Evolutionary conservation across 2,888 invertebrate genomes (phyloP).

Genomic region (Erebia ligea): DNA sequence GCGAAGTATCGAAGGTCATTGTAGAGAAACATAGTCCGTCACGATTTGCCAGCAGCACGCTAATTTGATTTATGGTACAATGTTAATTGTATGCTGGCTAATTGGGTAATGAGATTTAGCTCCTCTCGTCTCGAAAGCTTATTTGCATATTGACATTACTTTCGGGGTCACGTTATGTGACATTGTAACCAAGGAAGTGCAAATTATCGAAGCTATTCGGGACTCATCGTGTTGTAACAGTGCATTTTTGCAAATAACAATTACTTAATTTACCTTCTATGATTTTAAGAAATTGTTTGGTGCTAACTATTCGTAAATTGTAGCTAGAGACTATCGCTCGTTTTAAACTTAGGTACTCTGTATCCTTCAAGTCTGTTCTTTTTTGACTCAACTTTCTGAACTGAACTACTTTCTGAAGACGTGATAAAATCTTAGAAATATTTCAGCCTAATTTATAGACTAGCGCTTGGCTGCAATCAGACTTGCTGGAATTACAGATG

Average conservation of each 20-base stretch:
- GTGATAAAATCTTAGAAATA: neutral
- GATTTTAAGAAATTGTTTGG: neutral
- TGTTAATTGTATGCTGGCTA: conserved; percentile 60
- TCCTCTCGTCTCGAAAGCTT: conserved; percentile 12
- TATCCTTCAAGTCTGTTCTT: neutral
- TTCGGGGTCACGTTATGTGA: conserved; percentile 6
- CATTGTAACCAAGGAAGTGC: neutral
- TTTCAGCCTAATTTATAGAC: too few species aligned
- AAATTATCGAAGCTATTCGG: neutral
- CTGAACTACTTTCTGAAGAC: neutral
- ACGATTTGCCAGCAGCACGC: conserved; percentile 62
- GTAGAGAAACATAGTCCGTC: conserved; percentile 47
- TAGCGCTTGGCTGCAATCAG: too few species aligned
- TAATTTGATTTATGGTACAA: conserved; percentile 66
- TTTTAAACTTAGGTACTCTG: neutral
- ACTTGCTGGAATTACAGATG: too few species aligned
- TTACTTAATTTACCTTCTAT: neutral
- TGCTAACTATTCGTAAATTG: neutral
- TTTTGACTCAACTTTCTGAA: neutral
- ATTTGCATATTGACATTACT: conserved; percentile 5
- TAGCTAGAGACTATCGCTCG: neutral
- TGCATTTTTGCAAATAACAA: neutral
- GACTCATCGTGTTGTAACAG: too few species aligned
- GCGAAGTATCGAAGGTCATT: conserved; percentile 29
- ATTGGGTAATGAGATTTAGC: conserved; percentile 49